Evolutionary conservation across 2,797 vertebrate species (phyloP).

Genomic region (Myripristis jacobus): DNA sequence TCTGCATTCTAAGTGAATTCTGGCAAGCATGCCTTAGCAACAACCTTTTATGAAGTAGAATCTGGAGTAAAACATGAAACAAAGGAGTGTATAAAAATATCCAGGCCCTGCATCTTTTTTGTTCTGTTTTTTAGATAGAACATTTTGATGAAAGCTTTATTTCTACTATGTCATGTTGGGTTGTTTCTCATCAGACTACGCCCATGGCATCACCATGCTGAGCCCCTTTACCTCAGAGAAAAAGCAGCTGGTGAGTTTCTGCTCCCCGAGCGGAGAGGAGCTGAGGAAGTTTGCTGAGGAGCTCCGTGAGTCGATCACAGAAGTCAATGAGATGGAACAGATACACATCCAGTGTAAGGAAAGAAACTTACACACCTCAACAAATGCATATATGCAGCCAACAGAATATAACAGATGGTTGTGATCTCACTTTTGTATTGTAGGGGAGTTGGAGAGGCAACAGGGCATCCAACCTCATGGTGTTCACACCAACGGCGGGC

Average conservation of each 20-base stretch:
- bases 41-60: slow-evolving; percentile 2
- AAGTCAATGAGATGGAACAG: slow-evolving; percentile 99
- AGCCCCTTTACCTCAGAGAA: slow-evolving; percentile 96
- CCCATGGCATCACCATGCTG: slow-evolving; percentile 95
- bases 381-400: neutral
- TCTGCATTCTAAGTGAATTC: neutral
- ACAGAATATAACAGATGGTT: neutral
- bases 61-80: slow-evolving; percentile 1
- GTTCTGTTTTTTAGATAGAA: no score
- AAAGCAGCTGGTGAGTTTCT: slow-evolving; percentile 97
- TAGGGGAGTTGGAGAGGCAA: slow-evolving; percentile 98
- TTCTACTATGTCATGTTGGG: slow-evolving; percentile 16
- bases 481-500: slow-evolving; percentile 89
- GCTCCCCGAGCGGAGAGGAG: slow-evolving; percentile 94
- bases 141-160: slow-evolving; percentile 8
- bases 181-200: slow-evolving; percentile 86
- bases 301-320: slow-evolving; percentile 95
- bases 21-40: slow-evolving; percentile 10
- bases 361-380: neutral
- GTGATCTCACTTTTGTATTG: slow-evolving; percentile 30
- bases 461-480: slow-evolving; percentile 89
- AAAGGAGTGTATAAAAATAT: slow-evolving; percentile 11
- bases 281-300: slow-evolving; percentile 98
- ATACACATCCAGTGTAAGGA: slow-evolving; percentile 98
- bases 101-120: slow-evolving; percentile 6